phyloP scores from a whole-genome alignment of 2,797 vertebrate genomes.

The Lophotriccus pileatus region DNA sequence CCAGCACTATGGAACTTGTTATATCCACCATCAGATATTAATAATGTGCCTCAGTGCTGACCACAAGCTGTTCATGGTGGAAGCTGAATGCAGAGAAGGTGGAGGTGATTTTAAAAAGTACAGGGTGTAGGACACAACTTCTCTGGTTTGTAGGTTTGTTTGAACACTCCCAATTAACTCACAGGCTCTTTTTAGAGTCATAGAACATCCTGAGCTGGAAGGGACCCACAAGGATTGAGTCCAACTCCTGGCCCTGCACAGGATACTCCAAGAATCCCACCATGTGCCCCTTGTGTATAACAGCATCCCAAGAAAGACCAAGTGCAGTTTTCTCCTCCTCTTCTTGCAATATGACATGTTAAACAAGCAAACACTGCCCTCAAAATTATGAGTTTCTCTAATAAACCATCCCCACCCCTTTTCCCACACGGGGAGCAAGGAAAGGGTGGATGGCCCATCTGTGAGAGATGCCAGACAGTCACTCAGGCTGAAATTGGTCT shows the following conservation, averaged over 20 bases:
- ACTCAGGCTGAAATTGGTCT: constrained; percentile 15
- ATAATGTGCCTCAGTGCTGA: neutral
- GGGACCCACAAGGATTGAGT: neutral
- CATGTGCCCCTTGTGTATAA: neutral
- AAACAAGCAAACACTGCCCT: neutral
- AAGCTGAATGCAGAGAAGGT: neutral
- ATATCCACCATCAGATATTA: neutral
- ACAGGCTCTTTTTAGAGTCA: neutral
- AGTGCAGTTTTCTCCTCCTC: neutral
- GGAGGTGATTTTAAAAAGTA: neutral
- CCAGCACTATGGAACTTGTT: neutral
- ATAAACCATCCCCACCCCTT: neutral
- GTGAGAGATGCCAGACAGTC: neutral
- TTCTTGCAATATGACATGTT: rapidly evolving
- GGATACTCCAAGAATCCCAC: neutral
- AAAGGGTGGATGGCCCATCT: neutral
- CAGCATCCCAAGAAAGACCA: neutral
- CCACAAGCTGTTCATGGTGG: neutral
- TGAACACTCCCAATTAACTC: neutral
- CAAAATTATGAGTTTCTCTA: neutral
- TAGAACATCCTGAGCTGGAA: neutral
- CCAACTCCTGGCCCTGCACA: neutral
- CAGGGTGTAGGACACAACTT: neutral
- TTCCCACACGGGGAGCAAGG: neutral
- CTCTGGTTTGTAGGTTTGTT: neutral